Percentiles rank a stretch among this genome's conserved stretches.
Conservation (phyloP, 2,797 vertebrate genomes). For the Mus minutoides region DNA sequence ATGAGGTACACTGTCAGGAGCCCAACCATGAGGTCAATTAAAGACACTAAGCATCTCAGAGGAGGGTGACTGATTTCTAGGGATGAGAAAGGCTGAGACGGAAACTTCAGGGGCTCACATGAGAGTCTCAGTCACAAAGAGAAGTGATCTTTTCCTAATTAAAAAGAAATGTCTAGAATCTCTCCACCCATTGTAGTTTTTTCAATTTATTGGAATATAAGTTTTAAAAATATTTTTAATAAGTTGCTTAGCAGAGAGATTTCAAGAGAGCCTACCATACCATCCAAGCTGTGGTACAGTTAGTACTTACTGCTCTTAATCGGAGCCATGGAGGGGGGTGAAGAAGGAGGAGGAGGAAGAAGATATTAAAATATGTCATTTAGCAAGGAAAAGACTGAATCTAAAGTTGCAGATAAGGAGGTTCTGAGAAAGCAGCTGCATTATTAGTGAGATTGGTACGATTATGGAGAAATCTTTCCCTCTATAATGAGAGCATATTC, state of each 20-base stretch:
- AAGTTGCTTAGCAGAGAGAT: neutral
- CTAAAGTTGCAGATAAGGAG: neutral
- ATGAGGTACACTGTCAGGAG: no score
- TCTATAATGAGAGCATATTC: neutral
- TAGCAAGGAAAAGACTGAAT: neutral
- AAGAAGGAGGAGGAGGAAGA: no score
- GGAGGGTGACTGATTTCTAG: neutral
- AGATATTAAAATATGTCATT: neutral
- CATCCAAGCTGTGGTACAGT: neutral
- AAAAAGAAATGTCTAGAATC: neutral
- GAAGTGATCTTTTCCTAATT: neutral
- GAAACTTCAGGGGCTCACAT: neutral
- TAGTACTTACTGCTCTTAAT: neutral
- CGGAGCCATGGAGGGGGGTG: neutral
- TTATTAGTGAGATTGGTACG: neutral
- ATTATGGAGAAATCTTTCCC: neutral
- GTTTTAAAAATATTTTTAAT: neutral
- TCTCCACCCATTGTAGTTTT: neutral
- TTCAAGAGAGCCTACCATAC: neutral
- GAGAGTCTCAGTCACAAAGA: neutral
- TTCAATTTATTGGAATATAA: neutral
- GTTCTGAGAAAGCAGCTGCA: neutral
- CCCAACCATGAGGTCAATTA: neutral
- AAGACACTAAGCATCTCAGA: neutral
- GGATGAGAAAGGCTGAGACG: neutral